phyloP scores from a whole-genome alignment of 2,113 vertebrate species.

The Pholis gunnellus region DNA sequence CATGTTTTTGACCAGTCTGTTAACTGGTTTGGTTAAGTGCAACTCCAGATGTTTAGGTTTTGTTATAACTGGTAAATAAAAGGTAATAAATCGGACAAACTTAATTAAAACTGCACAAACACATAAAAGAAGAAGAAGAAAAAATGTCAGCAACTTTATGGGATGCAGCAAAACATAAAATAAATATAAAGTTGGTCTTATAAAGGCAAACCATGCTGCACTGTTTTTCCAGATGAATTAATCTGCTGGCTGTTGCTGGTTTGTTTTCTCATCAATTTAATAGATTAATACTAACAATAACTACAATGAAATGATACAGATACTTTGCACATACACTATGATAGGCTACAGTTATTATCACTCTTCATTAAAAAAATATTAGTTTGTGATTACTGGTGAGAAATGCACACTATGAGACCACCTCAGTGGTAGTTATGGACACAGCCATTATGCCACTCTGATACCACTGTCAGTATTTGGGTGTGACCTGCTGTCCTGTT shows the following conservation, averaged over 20 bases:
- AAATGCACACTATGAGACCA: not conserved
- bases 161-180: not conserved
- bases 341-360: not conserved
- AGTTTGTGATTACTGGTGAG: not conserved
- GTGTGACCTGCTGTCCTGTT: not conserved
- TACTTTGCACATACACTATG: not conserved
- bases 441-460: not conserved
- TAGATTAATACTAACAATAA: not conserved
- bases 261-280: not conserved
- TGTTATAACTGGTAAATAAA: not conserved
- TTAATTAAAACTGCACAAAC: no score
- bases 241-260: no score
- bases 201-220: no score
- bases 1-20: not conserved
- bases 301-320: not conserved
- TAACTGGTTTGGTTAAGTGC: not conserved
- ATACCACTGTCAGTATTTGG: not conserved
- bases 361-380: not conserved
- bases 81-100: not conserved
- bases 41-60: not conserved
- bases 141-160: not conserved
- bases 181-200: no score
- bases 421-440: not conserved
- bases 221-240: no score
- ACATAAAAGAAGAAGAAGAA: not conserved